Evolutionary conservation across 2,113 vertebrate genomes (phyloP), one percentile per base, ranked within the genome.

Genomic region (Tympanuchus pallidicinctus): DNA sequence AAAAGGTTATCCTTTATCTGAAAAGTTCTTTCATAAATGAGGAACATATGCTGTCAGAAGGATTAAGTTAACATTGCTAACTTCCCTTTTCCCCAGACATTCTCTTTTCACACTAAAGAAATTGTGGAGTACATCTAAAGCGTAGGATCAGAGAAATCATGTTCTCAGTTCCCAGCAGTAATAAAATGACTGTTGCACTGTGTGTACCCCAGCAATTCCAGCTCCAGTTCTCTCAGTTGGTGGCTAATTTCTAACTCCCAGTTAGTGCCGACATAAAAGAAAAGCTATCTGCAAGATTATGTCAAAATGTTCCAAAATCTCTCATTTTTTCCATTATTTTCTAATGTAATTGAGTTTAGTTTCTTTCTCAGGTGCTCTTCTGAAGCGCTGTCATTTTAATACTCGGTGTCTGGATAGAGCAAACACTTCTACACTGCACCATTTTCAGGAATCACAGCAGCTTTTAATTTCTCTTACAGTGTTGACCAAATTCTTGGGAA

Each of bases 401-500:
- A 36, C 77, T 83, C 52, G 30, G 79, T 27, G 38, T 59, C 38
- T 5, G 7, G 32, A 52, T 20, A 32, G 3, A 91, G 45, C 83
- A 20, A 59, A 42, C 28, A 36, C 22, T 87, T 82, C 20, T 30
- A 8, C 24, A 63, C 45, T 45, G 25, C 48, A 43, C 54, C 0
- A 0, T 27, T 59, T 79, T 89, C 52, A 79, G 38, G 25, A 79
- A 67, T 65, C 22, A 27, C 84, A 91, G 77, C 76, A 74, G 47
- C 42, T 79, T 95, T 71, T 88, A 27, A 24, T 97, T 80, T 97
- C 78, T 96, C 83, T 96, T 88, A 25, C 96, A 99, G 99, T 0
- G 99, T 99, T 94, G 99, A 99, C 94, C 99, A 99, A 94, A 99
- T 99, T 97, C 98, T 99, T 54, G 99, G 99, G 73, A 99, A 98